A percentile compares a stretch with the other conserved stretches of the same genome.
These are phyloP conservation scores for Tethya wilhelma DNA, from an alignment of 37 sponge, comb jelly and placozoan genomes.

Conservation along the genomic window DNA sequence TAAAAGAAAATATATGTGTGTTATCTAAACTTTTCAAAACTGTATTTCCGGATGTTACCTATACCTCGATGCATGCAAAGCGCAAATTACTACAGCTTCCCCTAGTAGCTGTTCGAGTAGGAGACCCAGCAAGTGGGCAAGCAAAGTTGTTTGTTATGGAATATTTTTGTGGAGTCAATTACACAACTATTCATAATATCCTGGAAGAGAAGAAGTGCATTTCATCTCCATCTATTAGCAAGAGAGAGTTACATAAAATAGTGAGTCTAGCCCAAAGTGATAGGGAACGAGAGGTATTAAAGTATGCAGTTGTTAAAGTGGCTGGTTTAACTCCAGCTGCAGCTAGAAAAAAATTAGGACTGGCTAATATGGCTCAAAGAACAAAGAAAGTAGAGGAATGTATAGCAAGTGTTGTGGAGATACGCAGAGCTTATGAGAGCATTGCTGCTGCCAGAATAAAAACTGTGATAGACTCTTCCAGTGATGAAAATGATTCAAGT, in stretches of 20 bases:
- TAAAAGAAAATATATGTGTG: constrained; percentile 1
- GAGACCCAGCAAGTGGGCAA: not conserved
- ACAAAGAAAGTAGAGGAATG: not conserved
- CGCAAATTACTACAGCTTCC: constrained; percentile 17
- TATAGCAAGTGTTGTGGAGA: not conserved
- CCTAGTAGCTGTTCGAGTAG: not conserved
- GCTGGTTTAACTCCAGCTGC: constrained; percentile 9
- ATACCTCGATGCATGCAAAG: constrained; percentile 5
- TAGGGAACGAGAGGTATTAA: constrained; percentile 17
- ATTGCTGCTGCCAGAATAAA: not conserved
- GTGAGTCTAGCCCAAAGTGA: constrained; percentile 6
- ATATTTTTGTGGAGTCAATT: constrained; percentile 12
- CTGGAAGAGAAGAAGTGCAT: not conserved
- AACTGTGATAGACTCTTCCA: not conserved
- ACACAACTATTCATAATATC: constrained; percentile 5
- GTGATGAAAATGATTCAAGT: not conserved
- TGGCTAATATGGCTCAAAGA: not conserved
- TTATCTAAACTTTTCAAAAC: constrained; percentile 16
- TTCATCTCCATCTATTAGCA: not conserved
- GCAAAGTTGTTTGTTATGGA: constrained; percentile 9
- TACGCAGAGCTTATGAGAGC: not conserved
- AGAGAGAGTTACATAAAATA: constrained; percentile 7
- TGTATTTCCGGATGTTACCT: constrained; percentile 6
- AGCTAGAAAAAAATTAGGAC: not conserved
- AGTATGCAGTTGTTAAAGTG: constrained; percentile 19